Evolutionary conservation across 2,888 invertebrate genomes (phyloP).

Genomic region (Scaptomyza flava): DNA sequence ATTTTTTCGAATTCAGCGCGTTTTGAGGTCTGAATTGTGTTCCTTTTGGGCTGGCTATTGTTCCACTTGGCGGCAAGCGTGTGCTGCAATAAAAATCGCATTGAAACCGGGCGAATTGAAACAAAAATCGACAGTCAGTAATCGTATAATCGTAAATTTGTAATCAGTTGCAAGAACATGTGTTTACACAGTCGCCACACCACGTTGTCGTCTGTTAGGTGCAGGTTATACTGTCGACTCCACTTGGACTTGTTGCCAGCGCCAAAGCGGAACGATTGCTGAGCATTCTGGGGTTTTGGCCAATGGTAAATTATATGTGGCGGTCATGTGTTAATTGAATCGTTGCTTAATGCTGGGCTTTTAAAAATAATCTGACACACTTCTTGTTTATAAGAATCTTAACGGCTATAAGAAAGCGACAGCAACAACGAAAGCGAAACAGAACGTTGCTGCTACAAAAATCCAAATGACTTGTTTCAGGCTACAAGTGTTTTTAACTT

Average conservation of each 20-base stretch:
- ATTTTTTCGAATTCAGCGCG: slow-evolving; percentile 23
- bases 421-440: slow-evolving; percentile 31
- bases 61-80: slow-evolving; percentile 55
- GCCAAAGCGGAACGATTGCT: slow-evolving; percentile 25
- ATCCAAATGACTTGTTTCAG: slow-evolving; percentile 11
- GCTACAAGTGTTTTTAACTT: background rate
- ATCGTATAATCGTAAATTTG: slow-evolving; percentile 70
- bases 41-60: slow-evolving; percentile 50
- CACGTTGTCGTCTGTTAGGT: slow-evolving; percentile 4
- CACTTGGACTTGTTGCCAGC: slow-evolving; percentile 25
- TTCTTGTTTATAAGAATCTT: slow-evolving; percentile 31
- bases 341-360: slow-evolving; percentile 52
- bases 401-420: slow-evolving; percentile 58
- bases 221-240: slow-evolving; percentile 11
- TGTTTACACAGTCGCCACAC: slow-evolving; percentile 58
- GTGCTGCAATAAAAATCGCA: slow-evolving; percentile 69
- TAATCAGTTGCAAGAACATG: slow-evolving; percentile 75
- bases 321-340: slow-evolving; percentile 66
- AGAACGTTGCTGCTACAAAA: slow-evolving; percentile 15
- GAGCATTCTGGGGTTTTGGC: slow-evolving; percentile 19
- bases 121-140: slow-evolving; percentile 60
- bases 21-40: slow-evolving; percentile 27
- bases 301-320: slow-evolving; percentile 29
- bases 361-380: slow-evolving; percentile 69
- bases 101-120: slow-evolving; percentile 45